Percentiles rank a stretch among this genome's conserved stretches.
Conservation (phyloP, 2,113 vertebrate genomes). For the Varanus komodoensis region DNA sequence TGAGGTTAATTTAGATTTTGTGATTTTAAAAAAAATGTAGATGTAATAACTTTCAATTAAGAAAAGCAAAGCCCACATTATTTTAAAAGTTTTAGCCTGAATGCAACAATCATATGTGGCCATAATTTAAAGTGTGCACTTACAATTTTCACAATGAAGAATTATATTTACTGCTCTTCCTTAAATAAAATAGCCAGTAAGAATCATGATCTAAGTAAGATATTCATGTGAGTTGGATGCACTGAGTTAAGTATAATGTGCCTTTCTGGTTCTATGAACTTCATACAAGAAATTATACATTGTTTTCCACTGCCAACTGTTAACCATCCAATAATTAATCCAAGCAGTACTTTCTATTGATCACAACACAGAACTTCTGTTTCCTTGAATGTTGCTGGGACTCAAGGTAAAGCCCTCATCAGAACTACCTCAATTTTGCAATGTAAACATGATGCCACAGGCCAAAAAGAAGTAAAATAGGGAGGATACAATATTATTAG, state of each 20-base stretch:
- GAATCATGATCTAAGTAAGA: not conserved
- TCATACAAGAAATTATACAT: constrained; percentile 1
- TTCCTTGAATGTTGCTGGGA: not conserved
- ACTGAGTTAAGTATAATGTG: not conserved
- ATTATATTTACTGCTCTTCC: not conserved
- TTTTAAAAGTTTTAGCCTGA: constrained; percentile 39
- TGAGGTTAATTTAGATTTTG: constrained; percentile 27
- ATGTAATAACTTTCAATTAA: constrained; percentile 57
- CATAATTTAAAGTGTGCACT: not conserved
- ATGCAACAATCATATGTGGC: constrained; percentile 23
- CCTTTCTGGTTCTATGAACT: constrained; percentile 29
- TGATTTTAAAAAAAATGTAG: constrained; percentile 42
- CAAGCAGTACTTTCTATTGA: constrained; percentile 8
- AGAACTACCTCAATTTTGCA: not conserved
- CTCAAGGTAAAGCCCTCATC: not conserved
- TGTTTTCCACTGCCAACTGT: constrained; percentile 12
- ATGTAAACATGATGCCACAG: not conserved
- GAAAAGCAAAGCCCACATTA: constrained; percentile 38
- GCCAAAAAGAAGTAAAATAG: not conserved
- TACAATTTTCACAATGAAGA: not conserved
- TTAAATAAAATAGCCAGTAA: constrained; percentile 13
- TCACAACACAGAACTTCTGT: not conserved
- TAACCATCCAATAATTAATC: not conserved
- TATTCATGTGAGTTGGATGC: not conserved
- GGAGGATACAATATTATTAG: not conserved